Base-by-base conservation (phyloP, 2,888 invertebrate species). In the Tolmerus cingulatus region DNA sequence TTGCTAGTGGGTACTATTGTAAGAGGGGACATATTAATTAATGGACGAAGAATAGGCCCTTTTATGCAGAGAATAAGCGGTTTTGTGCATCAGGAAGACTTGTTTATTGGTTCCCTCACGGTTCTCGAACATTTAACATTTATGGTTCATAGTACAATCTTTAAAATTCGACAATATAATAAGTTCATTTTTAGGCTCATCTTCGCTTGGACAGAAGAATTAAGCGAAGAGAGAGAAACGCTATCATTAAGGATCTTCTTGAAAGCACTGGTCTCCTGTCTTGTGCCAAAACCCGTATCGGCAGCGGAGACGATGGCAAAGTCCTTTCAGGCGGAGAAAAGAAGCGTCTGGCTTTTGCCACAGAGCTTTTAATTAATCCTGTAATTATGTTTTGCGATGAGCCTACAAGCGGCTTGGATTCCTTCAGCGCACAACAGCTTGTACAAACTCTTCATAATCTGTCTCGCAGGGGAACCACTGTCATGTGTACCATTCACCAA, bases 401-500 rank as follows among this genome's bases (percentile, higher is more conserved):
- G 91, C 98, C 98, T 8, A 99, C 99, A 0, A 98, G 98, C 0
- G 98, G 98, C 0, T 92, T 96, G 87, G 99, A 99, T 92, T 97
- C 98, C 0, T 98, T 95, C 90, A 98, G 98, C 91, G 98, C 99
- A 0, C 96, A 96, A 91, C 97, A 96, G 91, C 93, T 99, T 87
- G 95, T 97, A 87, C 93, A 94, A 7, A 94, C 96, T 84, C 94
- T 97, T 90, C 94, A 95, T 40, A 93, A 94, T 88, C 95, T 96
- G 91, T 95, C 97, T 0, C 94, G 94, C 2, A 95, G 95, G 89
- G 97, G 97, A 23, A 96, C 96, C 92, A 97, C 98, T 0, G 96
- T 98, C 55, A 93, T 98, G 87, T 97, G 97, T 91, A 98, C 98
- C 27, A 98, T 98, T 90, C 98, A 98, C 92, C 98, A 98, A 93